Evolutionary conservation across 2,113 vertebrate genomes (phyloP).

Genomic region (Poecile atricapillus): DNA sequence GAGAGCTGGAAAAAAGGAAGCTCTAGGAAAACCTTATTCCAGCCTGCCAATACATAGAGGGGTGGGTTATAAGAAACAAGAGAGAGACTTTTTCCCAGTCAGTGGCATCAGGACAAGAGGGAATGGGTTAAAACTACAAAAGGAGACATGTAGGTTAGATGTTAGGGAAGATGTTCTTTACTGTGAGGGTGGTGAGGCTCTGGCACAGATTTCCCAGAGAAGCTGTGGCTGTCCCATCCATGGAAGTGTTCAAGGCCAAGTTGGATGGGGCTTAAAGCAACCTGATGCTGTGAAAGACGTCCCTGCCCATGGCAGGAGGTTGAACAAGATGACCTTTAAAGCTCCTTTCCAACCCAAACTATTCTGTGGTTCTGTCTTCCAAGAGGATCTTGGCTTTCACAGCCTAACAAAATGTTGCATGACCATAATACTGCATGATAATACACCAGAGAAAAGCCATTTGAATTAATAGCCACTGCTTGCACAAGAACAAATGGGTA

Average conservation of each 20-base stretch:
- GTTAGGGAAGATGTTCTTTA: neutral
- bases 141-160: neutral
- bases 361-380: neutral
- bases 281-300: neutral
- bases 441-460: neutral
- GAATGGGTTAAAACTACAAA: neutral
- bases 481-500: neutral
- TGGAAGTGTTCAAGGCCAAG: neutral
- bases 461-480: neutral
- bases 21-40: neutral
- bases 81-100: neutral
- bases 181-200: neutral
- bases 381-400: neutral
- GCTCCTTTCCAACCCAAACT: neutral
- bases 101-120: neutral
- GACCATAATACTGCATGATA: neutral
- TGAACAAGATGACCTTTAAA: neutral
- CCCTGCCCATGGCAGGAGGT: neutral
- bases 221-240: accelerated
- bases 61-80: neutral
- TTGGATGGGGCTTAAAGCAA: neutral
- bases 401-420: neutral
- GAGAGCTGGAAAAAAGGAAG: neutral
- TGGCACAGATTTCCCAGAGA: neutral
- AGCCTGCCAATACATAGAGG: neutral